These are phyloP conservation scores for Tapera naevia DNA, from an alignment of 2,797 vertebrate species.

Conservation along the genomic window DNA sequence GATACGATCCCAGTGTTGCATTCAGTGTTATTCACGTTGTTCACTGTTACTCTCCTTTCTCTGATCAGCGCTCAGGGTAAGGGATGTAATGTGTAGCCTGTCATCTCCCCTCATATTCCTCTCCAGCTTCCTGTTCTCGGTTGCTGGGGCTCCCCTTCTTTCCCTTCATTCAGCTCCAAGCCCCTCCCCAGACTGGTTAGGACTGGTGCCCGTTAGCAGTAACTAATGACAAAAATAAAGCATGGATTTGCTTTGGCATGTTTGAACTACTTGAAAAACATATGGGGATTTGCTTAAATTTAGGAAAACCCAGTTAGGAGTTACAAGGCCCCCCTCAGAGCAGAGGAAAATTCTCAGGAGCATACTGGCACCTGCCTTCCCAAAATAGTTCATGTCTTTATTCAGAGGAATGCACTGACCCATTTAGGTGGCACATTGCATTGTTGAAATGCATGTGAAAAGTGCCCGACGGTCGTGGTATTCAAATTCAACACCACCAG, in stretches of 20 bases:
- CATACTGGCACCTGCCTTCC: neutral
- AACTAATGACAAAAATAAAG: neutral
- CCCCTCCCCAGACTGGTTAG: neutral
- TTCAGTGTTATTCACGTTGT: neutral
- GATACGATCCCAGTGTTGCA: accelerated
- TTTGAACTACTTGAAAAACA: neutral
- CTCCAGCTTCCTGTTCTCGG: neutral
- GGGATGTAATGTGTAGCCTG: accelerated
- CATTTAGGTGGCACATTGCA: neutral
- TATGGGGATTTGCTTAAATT: neutral
- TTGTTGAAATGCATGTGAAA: neutral
- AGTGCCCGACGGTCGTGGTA: neutral
- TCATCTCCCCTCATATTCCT: neutral
- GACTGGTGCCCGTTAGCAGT: neutral
- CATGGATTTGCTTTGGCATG: neutral
- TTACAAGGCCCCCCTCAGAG: accelerated
- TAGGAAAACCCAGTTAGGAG: neutral
- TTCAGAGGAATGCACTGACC: neutral
- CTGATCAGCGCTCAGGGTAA: neutral
- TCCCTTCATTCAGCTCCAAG: accelerated
- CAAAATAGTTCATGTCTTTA: neutral
- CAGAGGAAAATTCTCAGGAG: neutral
- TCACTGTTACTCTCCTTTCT: neutral
- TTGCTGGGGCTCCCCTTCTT: neutral
- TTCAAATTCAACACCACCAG: neutral